Evolutionary conservation across 2,113 vertebrate genomes (phyloP).

Genomic region (Leucoraja erinaceus): DNA sequence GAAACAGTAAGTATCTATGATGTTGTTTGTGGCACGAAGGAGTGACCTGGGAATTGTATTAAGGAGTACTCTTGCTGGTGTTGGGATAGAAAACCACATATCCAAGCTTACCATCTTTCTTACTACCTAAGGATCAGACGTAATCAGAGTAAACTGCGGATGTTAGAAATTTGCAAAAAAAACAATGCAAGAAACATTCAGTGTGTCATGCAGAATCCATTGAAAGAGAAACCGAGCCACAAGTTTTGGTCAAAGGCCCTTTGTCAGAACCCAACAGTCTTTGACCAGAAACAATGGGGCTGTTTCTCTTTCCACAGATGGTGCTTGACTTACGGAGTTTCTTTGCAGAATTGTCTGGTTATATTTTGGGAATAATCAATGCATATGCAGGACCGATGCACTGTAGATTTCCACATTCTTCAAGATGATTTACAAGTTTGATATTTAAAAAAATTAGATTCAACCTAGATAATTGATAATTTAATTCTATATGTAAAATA

Average conservation of each 20-base stretch:
- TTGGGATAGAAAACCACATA: background rate
- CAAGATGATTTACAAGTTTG: background rate
- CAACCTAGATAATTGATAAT: background rate
- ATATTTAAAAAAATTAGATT: background rate
- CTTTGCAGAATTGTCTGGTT: too few relatives aligned
- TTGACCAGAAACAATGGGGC: too few relatives aligned
- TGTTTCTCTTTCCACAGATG: too few relatives aligned
- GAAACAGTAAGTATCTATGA: conserved; percentile 51
- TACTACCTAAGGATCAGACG: background rate
- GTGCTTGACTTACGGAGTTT: too few relatives aligned
- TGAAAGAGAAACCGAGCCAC: too few relatives aligned
- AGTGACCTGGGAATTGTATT: too few relatives aligned
- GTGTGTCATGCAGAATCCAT: too few relatives aligned
- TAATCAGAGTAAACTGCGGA: background rate
- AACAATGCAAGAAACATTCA: too few relatives aligned
- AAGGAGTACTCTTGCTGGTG: background rate
- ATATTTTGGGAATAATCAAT: background rate
- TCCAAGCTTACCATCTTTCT: background rate
- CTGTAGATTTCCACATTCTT: background rate
- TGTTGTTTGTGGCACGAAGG: background rate
- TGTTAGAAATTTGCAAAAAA: too few relatives aligned
- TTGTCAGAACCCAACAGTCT: too few relatives aligned
- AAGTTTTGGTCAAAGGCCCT: too few relatives aligned
- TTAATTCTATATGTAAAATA: background rate
- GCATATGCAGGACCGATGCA: background rate